Percentiles rank a stretch among this genome's conserved stretches.
These are phyloP conservation scores for Phaedon cochleariae DNA, from an alignment of 2,888 invertebrate genomes.

Conservation along the genomic window DNA sequence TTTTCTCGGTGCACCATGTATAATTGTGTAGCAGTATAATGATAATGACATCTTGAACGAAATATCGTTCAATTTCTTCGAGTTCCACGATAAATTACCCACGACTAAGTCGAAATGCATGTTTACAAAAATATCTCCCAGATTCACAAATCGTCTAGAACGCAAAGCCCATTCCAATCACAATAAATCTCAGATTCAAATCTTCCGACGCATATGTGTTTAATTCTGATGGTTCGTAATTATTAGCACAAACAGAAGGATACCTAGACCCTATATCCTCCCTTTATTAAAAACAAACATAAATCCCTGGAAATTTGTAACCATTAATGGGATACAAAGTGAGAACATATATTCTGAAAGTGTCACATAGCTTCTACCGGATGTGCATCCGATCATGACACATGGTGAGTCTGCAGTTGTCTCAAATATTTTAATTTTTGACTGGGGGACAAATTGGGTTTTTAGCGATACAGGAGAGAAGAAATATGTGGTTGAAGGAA, in stretches of 20 bases:
- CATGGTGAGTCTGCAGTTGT: conserved; percentile 53
- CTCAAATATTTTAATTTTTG: conserved; percentile 56
- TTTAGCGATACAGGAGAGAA: conserved; percentile 6
- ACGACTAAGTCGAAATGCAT: too few relatives aligned
- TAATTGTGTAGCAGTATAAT: too few relatives aligned
- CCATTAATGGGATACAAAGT: conserved; percentile 60
- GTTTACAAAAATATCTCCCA: too few relatives aligned
- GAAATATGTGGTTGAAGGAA: neutral
- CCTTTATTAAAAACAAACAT: conserved; percentile 52
- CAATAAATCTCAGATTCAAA: conserved; percentile 35
- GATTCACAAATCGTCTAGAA: neutral
- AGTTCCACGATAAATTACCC: too few relatives aligned
- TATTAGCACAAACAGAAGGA: conserved; percentile 21
- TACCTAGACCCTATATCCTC: conserved; percentile 36
- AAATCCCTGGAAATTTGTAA: conserved; percentile 55
- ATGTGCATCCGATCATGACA: conserved; percentile 53
- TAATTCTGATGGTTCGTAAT: conserved; percentile 37
- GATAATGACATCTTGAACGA: too few relatives aligned
- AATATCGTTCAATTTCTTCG: too few relatives aligned
- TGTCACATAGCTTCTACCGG: conserved; percentile 51
- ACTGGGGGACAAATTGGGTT: conserved; percentile 48
- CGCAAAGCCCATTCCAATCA: conserved; percentile 6
- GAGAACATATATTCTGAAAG: conserved; percentile 56
- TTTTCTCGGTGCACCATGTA: too few relatives aligned
- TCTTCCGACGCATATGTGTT: conserved; percentile 41